phyloP scores from a whole-genome alignment of 2,888 invertebrate species.

The Aplocera efformata region DNA sequence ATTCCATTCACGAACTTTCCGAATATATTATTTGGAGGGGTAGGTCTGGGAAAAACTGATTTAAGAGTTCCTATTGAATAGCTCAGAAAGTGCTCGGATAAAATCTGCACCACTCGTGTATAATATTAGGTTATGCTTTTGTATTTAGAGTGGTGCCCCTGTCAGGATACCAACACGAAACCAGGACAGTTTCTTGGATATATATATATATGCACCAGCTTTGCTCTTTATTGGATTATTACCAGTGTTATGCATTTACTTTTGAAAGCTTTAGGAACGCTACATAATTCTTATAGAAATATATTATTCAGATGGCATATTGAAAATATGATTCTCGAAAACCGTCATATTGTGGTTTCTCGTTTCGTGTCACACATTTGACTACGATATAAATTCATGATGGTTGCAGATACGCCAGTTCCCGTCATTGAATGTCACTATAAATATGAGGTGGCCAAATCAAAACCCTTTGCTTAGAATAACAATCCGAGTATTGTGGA shows the following conservation, averaged over 20 bases:
- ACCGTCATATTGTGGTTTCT: constrained; percentile 19
- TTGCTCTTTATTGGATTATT: constrained; percentile 31
- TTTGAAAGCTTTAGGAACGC: constrained; percentile 1
- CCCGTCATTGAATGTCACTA: constrained; percentile 9
- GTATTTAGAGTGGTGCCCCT: constrained; percentile 7
- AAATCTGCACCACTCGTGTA: constrained; percentile 43
- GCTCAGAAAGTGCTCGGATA: constrained; percentile 51
- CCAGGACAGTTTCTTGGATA: constrained; percentile 5
- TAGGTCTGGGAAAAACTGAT: constrained; percentile 65
- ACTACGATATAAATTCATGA: constrained; percentile 15
- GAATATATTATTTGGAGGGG: constrained; percentile 71
- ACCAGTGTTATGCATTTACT: constrained; percentile 13
- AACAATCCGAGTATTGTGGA: constrained; percentile 24
- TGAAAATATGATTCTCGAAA: constrained; percentile 19
- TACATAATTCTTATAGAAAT: too few relatives aligned
- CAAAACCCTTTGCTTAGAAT: constrained; percentile 14
- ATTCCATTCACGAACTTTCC: constrained; percentile 73
- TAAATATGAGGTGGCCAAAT: constrained; percentile 12
- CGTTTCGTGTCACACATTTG: constrained; percentile 16
- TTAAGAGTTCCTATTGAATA: constrained; percentile 65
- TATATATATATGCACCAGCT: constrained; percentile 22
- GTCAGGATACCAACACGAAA: constrained; percentile 1
- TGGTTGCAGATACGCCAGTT: constrained; percentile 17
- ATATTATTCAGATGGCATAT: too few relatives aligned
- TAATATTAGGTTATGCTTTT: constrained; percentile 25